These are phyloP conservation scores for Grus americana DNA, from an alignment of 2,113 vertebrate genomes.

Conservation along the genomic window DNA sequence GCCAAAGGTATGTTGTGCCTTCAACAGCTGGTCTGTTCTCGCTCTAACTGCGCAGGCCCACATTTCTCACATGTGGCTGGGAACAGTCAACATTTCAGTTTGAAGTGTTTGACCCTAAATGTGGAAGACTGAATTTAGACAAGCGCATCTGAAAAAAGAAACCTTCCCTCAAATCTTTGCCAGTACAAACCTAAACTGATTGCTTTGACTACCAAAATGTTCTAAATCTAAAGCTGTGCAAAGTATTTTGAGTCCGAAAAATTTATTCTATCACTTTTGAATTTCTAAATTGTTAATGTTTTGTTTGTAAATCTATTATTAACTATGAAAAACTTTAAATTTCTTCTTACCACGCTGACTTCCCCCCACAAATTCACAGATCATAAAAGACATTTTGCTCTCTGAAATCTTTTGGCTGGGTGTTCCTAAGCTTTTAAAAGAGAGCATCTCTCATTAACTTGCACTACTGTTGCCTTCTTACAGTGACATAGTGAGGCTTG, in stretches of 20 bases:
- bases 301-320: not conserved
- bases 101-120: not conserved
- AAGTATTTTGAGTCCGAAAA: not conserved
- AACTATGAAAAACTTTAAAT: rapidly evolving
- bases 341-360: not conserved
- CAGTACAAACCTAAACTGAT: not conserved
- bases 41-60: not conserved
- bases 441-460: not conserved
- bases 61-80: not conserved
- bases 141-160: not conserved
- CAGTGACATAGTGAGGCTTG: not conserved
- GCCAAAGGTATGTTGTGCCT: slow-evolving; percentile 73
- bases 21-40: not conserved
- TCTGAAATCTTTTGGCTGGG: not conserved
- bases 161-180: not conserved
- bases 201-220: not conserved
- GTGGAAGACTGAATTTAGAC: not conserved
- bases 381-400: not conserved
- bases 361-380: not conserved
- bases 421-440: not conserved
- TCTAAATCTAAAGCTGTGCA: not conserved
- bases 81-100: not conserved
- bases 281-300: not conserved
- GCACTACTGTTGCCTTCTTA: not conserved
- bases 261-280: not conserved